phyloP scores from a whole-genome alignment of 1,140 invertebrate species.

The Hylyphantes graminicola region DNA sequence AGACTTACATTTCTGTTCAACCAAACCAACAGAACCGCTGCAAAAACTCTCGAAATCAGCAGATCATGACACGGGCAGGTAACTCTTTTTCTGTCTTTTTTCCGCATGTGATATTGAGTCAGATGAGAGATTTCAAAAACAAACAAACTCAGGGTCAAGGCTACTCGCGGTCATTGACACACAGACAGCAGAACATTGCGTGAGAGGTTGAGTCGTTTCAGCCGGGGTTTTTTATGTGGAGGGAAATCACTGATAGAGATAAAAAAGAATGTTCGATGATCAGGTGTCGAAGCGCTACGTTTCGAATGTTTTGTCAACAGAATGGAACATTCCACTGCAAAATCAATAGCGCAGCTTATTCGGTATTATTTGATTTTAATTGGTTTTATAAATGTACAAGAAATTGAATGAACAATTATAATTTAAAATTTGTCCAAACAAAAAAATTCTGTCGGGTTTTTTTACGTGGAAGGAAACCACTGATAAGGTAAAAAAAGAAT shows the following conservation, averaged over 20 bases:
- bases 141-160: conserved; percentile 46
- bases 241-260: too few species aligned
- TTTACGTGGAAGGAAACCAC: background rate
- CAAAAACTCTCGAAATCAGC: conserved; percentile 43
- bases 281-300: conserved; percentile 9
- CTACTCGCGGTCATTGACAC: conserved; percentile 51
- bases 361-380: too few species aligned
- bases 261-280: background rate
- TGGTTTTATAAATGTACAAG: too few species aligned
- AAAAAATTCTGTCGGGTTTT: background rate
- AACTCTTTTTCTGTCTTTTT: conserved; percentile 11
- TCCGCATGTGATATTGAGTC: conserved; percentile 6
- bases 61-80: conserved; percentile 18
- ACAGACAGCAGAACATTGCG: conserved; percentile 24
- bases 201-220: background rate
- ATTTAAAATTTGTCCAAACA: too few species aligned
- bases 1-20: too few species aligned
- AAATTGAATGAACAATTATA: too few species aligned
- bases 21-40: too few species aligned
- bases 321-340: conserved; percentile 11
- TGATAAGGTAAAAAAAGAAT: too few species aligned
- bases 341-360: background rate
- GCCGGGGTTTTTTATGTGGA: conserved; percentile 1
- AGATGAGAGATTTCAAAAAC: conserved; percentile 12
- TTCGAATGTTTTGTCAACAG: conserved; percentile 32